Conservation (phyloP, 2,113 vertebrate species). For the cat (Felis catus) region DNA sequence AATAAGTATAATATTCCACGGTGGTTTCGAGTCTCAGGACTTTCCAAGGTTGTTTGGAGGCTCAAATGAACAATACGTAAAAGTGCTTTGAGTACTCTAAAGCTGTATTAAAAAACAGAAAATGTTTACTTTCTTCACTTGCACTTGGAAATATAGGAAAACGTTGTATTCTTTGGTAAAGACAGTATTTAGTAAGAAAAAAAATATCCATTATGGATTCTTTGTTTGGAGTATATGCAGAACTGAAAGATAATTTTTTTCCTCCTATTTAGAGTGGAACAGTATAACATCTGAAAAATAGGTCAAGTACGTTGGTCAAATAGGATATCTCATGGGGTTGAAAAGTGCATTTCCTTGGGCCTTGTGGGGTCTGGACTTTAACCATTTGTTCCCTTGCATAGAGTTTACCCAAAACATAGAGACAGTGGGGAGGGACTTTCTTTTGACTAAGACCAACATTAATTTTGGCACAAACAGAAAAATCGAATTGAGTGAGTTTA, state of each 20-base stretch:
- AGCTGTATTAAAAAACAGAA: not conserved
- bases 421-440: not conserved
- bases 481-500: not conserved
- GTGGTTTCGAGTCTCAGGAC: not conserved
- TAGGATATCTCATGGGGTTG: not conserved
- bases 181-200: constrained; percentile 50
- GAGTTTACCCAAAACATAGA: not conserved
- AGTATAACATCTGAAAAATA: not conserved
- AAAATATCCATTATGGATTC: not conserved
- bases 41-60: not conserved
- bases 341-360: not conserved
- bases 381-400: not conserved
- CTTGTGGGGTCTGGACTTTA: not conserved
- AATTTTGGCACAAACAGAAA: not conserved
- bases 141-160: not conserved
- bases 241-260: not conserved
- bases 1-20: not conserved
- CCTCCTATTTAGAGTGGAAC: not conserved
- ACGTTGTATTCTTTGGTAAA: constrained; percentile 24
- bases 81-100: not conserved
- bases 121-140: not conserved
- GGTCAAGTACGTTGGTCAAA: not conserved
- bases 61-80: not conserved
- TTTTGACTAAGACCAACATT: not conserved
- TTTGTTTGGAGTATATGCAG: not conserved